Conservation (phyloP, 2,888 invertebrate genomes). For the Hypercompe scribonia region DNA sequence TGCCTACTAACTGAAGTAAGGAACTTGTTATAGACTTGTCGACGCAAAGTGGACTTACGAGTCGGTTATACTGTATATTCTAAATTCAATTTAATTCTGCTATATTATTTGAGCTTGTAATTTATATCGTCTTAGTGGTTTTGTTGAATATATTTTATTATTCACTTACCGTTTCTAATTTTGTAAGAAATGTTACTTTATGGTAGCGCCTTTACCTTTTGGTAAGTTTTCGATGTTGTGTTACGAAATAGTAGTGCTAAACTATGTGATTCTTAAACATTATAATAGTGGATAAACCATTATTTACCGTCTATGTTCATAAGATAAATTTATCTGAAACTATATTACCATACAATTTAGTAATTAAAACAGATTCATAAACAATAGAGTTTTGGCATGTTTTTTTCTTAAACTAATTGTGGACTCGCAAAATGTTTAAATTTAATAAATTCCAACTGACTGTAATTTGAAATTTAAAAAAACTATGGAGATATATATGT, state of each 20-base stretch:
- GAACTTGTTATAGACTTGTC: slow-evolving; percentile 42
- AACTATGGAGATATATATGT: background rate
- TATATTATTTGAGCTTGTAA: background rate
- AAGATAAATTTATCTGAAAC: background rate
- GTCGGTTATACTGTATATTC: slow-evolving; percentile 40
- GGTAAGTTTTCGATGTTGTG: background rate
- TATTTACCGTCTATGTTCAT: background rate
- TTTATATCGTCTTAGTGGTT: slow-evolving; percentile 8
- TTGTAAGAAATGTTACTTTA: background rate
- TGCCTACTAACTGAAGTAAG: slow-evolving; percentile 68
- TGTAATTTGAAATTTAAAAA: background rate
- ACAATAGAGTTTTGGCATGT: too few species aligned
- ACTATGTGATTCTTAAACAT: background rate
- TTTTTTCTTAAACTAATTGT: too few species aligned
- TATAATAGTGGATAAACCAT: background rate
- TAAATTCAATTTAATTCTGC: slow-evolving; percentile 11
- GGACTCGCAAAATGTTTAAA: background rate
- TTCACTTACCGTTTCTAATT: background rate
- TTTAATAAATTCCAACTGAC: background rate
- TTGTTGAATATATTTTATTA: slow-evolving; percentile 3
- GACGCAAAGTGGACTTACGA: slow-evolving; percentile 47
- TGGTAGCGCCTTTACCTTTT: background rate
- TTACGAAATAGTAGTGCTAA: background rate
- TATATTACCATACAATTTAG: background rate
- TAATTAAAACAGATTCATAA: too few species aligned